Evolutionary conservation across 2,888 invertebrate genomes (phyloP).

Genomic region (Polydesmus complanatus): DNA sequence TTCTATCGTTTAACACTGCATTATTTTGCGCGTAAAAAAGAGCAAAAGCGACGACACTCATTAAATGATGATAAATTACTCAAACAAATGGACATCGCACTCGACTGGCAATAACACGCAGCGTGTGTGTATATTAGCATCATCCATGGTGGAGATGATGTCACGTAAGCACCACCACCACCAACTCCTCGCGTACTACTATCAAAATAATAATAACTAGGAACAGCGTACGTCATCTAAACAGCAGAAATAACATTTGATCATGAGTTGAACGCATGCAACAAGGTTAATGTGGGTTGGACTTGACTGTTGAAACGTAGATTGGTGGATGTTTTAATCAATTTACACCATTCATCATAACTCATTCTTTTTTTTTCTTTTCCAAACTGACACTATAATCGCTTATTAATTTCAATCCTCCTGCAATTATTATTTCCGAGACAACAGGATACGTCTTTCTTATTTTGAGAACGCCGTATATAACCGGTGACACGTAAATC

Average conservation of each 20-base stretch:
- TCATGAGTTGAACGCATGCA: not conserved
- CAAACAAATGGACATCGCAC: not conserved
- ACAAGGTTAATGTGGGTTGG: not conserved
- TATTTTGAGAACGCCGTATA: not conserved
- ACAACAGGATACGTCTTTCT: not conserved
- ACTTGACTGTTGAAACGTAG: not conserved
- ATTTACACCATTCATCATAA: not conserved
- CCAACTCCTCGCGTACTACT: no score
- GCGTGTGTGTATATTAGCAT: not conserved
- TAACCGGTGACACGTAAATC: not conserved
- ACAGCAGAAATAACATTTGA: not conserved
- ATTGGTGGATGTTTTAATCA: not conserved
- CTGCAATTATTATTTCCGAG: not conserved
- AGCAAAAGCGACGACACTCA: not conserved
- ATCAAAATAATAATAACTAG: not conserved
- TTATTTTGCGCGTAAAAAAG: not conserved
- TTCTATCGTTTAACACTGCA: no score
- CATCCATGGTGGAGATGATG: not conserved
- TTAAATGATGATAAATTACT: not conserved
- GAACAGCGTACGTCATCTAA: not conserved
- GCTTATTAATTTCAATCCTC: not conserved
- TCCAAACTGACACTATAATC: not conserved
- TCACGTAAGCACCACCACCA: not conserved
- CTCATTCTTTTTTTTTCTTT: not conserved
- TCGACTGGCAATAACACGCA: not conserved